These are phyloP conservation scores for Protophormia terraenovae DNA, from an alignment of 2,888 invertebrate species.

Conservation along the genomic window DNA sequence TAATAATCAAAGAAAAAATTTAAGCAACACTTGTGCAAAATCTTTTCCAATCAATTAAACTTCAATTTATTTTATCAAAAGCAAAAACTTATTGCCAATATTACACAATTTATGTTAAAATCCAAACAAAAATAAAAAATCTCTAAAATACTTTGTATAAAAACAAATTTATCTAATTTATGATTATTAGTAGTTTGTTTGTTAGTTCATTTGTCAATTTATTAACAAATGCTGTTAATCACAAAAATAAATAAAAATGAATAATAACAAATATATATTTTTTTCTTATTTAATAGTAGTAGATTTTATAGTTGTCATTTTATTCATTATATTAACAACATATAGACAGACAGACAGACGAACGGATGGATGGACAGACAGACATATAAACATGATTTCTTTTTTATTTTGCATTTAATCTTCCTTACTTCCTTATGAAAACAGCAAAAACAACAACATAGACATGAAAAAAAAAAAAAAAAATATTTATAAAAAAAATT, in stretches of 20 bases:
- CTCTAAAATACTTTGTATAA: too few species aligned
- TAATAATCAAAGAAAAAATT: too few species aligned
- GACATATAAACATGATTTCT: conserved; percentile 23
- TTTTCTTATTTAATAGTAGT: neutral
- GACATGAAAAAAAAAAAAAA: neutral
- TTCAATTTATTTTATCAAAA: too few species aligned
- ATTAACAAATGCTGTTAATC: conserved; percentile 27
- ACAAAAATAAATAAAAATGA: conserved; percentile 19
- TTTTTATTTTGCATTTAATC: conserved; percentile 2
- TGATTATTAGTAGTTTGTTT: neutral
- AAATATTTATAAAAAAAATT: conserved; percentile 4
- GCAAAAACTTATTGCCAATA: too few species aligned
- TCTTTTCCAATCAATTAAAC: too few species aligned
- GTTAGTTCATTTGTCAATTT: neutral
- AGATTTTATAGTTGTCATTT: conserved; percentile 32
- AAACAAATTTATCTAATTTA: neutral
- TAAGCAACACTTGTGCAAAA: too few species aligned
- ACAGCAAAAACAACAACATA: neutral
- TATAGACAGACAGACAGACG: neutral
- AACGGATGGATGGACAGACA: neutral
- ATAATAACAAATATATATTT: neutral
- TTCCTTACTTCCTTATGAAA: conserved; percentile 55
- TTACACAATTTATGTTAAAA: too few species aligned
- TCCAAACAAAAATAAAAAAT: too few species aligned
- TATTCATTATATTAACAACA: conserved; percentile 3